These are phyloP conservation scores for Perizoma flavofasciatum DNA, from an alignment of 2,888 invertebrate species.

Conservation along the genomic window DNA sequence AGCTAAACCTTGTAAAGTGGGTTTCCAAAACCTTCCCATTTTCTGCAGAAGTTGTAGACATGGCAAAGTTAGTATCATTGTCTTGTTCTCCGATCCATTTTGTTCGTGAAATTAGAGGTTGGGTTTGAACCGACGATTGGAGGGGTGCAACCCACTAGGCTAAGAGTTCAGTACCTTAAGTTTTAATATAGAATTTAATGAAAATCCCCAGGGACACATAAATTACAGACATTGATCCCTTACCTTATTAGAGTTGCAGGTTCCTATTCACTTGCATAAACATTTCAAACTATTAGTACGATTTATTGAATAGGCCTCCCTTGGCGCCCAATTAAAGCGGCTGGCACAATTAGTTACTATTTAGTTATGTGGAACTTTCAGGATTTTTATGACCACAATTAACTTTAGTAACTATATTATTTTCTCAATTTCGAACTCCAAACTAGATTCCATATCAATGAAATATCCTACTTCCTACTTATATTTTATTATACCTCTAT, in stretches of 20 bases:
- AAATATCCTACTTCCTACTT: too few relatives aligned
- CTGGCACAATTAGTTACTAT: constrained; percentile 23
- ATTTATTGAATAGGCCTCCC: constrained; percentile 52
- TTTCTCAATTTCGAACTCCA: neutral
- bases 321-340: constrained; percentile 24
- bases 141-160: too few relatives aligned
- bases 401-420: neutral
- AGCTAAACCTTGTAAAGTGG: too few relatives aligned
- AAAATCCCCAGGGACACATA: constrained; percentile 51
- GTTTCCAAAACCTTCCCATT: too few relatives aligned
- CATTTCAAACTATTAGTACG: constrained; percentile 43
- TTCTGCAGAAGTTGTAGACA: too few relatives aligned
- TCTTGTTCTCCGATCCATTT: too few relatives aligned
- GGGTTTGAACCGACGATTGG: too few relatives aligned
- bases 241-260: constrained; percentile 48
- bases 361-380: constrained; percentile 12
- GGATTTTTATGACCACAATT: constrained; percentile 17
- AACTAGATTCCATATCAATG: neutral
- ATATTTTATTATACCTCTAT: too few relatives aligned
- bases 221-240: constrained; percentile 52
- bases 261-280: constrained; percentile 47
- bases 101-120: too few relatives aligned
- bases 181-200: constrained; percentile 43
- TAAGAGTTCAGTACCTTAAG: constrained; percentile 11
- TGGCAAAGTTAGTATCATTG: too few relatives aligned